Conservation (phyloP, 2,113 vertebrate species). For the Misgurnus mizolepis region DNA sequence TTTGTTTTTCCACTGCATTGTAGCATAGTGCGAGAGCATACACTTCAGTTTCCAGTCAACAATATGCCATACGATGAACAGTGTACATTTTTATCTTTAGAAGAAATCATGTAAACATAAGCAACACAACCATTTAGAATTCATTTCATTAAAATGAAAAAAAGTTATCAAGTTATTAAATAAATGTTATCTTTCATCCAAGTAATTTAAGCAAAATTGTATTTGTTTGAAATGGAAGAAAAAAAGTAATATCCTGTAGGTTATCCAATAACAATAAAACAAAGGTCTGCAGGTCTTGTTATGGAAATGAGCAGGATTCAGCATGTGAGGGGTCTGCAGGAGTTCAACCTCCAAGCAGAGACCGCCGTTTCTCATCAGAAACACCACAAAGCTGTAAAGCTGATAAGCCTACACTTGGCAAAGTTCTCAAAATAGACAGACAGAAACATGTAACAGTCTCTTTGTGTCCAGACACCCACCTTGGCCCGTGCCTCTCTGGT, state of each 20-base stretch:
- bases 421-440: neutral
- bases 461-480: constrained; percentile 50
- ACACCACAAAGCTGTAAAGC: constrained; percentile 45
- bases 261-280: neutral
- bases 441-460: constrained; percentile 18
- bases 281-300: neutral
- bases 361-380: constrained; percentile 18
- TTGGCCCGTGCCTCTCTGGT: constrained; percentile 66
- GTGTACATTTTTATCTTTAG: no score
- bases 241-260: no score
- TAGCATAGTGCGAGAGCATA: neutral
- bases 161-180: no score
- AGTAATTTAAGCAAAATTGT: neutral
- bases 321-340: neutral
- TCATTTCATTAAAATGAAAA: neutral
- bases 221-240: neutral
- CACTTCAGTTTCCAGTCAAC: constrained; percentile 5
- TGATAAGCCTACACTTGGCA: constrained; percentile 42
- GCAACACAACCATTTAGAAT: neutral
- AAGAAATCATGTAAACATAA: neutral
- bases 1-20: constrained; percentile 20
- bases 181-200: neutral
- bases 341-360: constrained; percentile 20
- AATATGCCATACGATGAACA: neutral
- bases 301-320: constrained; percentile 14